A percentile compares a stretch with the other conserved stretches of the same genome.
These are phyloP conservation scores for Terrapene triunguis DNA, from an alignment of 2,113 vertebrate genomes.

Conservation along the genomic window DNA sequence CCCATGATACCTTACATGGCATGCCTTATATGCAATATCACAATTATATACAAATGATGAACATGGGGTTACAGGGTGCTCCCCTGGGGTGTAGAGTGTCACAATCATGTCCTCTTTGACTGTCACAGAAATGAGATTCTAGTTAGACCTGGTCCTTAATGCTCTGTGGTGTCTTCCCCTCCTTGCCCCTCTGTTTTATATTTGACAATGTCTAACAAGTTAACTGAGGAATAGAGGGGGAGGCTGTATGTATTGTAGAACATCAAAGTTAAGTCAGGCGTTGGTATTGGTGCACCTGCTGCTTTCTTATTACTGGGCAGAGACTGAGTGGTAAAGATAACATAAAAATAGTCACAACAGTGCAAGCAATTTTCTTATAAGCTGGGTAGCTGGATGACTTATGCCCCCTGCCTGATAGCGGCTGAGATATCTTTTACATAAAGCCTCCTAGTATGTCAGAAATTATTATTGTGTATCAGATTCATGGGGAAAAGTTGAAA, in stretches of 20 bases:
- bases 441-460: rapidly evolving
- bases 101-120: neutral
- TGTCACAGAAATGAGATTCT: neutral
- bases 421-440: neutral
- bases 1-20: no score
- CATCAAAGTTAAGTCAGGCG: neutral
- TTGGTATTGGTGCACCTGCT: neutral
- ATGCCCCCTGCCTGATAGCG: neutral
- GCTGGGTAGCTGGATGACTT: neutral
- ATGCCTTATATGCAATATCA: no score
- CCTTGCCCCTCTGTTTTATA: neutral
- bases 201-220: neutral
- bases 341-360: neutral
- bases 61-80: no score
- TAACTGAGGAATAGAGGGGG: neutral
- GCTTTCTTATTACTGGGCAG: neutral
- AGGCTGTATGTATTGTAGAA: rapidly evolving
- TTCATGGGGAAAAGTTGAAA: neutral
- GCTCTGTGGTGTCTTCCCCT: rapidly evolving
- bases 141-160: neutral
- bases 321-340: neutral
- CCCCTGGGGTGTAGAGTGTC: no score
- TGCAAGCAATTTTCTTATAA: neutral
- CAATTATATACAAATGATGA: no score
- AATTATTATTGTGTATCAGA: neutral